Evolutionary conservation across 2,113 vertebrate genomes (phyloP).

Genomic region (Pseudois nayaur): DNA sequence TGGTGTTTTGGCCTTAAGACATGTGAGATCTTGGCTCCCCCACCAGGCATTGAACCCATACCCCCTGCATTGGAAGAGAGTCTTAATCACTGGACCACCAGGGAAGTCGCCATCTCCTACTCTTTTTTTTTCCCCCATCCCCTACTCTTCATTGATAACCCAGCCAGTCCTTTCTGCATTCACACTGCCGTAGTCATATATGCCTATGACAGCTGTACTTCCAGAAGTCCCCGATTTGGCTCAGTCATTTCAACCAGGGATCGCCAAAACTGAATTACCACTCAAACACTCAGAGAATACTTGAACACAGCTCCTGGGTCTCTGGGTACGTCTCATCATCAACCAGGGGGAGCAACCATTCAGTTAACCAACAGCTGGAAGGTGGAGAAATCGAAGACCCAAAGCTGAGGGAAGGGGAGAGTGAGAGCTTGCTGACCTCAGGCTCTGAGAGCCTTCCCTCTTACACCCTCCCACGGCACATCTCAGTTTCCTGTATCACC

Average conservation of each 20-base stretch:
- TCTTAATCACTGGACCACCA: background rate
- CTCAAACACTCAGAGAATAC: background rate
- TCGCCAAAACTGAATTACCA: background rate
- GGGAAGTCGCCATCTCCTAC: background rate
- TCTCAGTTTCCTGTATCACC: background rate
- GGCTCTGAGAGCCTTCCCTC: background rate
- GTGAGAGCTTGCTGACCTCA: background rate
- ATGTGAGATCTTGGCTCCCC: background rate
- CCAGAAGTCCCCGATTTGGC: background rate
- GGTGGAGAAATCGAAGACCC: background rate
- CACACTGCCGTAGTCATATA: background rate
- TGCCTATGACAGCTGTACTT: background rate
- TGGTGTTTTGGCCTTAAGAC: too few relatives aligned
- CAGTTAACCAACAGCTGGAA: background rate
- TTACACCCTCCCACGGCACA: background rate
- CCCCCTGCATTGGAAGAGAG: background rate
- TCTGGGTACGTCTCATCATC: background rate
- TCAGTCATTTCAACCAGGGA: background rate
- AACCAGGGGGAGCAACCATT: background rate
- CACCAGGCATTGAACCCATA: background rate
- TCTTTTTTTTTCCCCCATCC: background rate
- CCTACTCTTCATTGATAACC: background rate
- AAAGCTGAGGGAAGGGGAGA: background rate
- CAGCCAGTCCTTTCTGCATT: background rate
- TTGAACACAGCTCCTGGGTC: background rate